These are phyloP conservation scores for Gymnothorax javanicus DNA, from an alignment of 2,797 vertebrate species.

Conservation along the genomic window DNA sequence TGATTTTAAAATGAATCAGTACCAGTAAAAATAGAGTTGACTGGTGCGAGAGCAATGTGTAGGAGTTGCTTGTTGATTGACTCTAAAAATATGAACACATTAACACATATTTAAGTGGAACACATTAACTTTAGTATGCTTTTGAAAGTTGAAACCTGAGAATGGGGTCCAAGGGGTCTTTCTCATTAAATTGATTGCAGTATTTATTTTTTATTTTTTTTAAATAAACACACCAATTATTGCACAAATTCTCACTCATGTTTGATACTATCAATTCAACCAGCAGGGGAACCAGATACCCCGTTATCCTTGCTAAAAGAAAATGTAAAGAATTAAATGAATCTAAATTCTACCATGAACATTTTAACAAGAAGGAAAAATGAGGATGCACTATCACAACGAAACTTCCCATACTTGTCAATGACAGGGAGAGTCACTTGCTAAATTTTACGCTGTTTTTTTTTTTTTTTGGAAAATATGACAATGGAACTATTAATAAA, in stretches of 20 bases:
- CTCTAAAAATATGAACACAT: neutral
- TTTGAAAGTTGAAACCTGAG: conserved; percentile 2
- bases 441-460: neutral
- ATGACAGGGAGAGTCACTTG: neutral
- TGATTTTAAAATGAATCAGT: neutral
- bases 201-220: neutral
- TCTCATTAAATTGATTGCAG: neutral
- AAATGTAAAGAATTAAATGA: neutral
- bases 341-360: neutral
- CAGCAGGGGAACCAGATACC: neutral
- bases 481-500: neutral
- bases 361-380: neutral
- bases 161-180: neutral
- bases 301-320: neutral
- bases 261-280: neutral
- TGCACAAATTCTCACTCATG: neutral
- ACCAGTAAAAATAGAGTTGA: conserved; percentile 8
- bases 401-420: neutral
- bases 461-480: neutral
- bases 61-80: conserved; percentile 8
- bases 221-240: neutral
- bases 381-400: neutral
- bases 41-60: neutral
- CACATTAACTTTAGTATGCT: neutral
- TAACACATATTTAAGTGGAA: neutral